Conservation (phyloP, 2,888 invertebrate genomes). For the Meta bourneti region DNA sequence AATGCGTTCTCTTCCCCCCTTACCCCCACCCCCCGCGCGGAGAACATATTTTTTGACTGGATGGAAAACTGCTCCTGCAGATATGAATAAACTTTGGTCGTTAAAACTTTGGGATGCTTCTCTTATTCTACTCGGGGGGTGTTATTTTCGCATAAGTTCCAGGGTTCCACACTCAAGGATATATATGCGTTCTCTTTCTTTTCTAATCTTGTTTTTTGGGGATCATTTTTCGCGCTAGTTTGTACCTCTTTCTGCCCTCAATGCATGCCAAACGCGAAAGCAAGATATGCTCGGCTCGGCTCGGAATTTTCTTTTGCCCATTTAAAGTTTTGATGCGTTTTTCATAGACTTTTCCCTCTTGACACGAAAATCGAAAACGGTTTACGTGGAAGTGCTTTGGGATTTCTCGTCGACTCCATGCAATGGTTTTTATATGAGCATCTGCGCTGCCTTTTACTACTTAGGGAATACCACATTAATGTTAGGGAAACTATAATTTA, state of each 20-base stretch:
- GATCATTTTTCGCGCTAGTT: conserved; percentile 54
- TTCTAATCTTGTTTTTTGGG: conserved; percentile 33
- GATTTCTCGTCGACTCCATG: too few species aligned
- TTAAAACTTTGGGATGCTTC: conserved; percentile 70
- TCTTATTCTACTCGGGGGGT: conserved; percentile 61
- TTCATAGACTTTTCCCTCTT: conserved; percentile 59
- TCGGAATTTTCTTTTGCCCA: conserved; percentile 29
- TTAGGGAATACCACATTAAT: too few species aligned
- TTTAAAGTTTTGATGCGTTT: conserved; percentile 71
- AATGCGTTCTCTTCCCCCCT: conserved; percentile 62
- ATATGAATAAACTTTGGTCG: conserved; percentile 76
- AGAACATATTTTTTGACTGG: conserved; percentile 65
- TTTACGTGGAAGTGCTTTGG: neutral
- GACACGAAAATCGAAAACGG: neutral
- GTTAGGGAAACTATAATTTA: too few species aligned
- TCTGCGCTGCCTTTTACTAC: too few species aligned
- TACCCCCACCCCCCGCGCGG: neutral
- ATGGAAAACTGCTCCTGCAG: conserved; percentile 58
- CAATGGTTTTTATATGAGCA: too few species aligned
- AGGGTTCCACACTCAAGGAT: conserved; percentile 55
- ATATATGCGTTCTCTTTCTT: conserved; percentile 63
- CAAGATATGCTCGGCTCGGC: conserved; percentile 37
- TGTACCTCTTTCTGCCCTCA: conserved; percentile 64
- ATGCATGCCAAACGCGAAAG: conserved; percentile 50
- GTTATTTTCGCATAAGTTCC: conserved; percentile 76